Percentiles rank a stretch among this genome's conserved stretches.
phyloP scores from a whole-genome alignment of 2,113 vertebrate genomes.

The Numenius arquata region DNA sequence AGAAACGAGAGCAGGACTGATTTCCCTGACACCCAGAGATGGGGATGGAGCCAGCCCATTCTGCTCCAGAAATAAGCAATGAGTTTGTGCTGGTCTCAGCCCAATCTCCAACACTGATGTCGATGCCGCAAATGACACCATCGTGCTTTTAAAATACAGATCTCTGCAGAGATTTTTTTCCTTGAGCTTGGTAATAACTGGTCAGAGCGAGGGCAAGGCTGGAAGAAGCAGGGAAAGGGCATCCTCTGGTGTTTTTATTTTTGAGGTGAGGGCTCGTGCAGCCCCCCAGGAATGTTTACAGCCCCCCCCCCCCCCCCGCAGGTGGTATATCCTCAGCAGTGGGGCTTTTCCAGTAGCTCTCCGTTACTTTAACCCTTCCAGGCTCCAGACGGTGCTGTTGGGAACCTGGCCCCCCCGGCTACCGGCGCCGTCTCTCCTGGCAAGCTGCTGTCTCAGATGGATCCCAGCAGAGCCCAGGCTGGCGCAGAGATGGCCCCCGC shows the following conservation, averaged over 20 bases:
- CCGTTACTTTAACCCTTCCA: slow-evolving; percentile 38
- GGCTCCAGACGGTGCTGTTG: slow-evolving; percentile 31
- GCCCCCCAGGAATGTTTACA: neutral
- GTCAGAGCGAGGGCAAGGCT: neutral
- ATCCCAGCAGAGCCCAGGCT: slow-evolving; percentile 40
- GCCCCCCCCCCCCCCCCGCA: neutral
- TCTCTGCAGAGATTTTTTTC: neutral
- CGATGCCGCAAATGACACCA: rapidly evolving
- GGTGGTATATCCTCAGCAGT: neutral
- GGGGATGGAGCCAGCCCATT: neutral
- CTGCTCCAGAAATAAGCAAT: rapidly evolving
- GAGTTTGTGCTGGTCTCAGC: neutral
- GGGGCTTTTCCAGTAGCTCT: neutral
- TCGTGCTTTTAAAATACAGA: rapidly evolving
- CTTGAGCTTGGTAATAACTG: neutral
- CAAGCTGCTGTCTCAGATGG: slow-evolving; percentile 46
- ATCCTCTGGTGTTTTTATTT: neutral
- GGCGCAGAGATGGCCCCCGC: neutral
- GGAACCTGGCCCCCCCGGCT: neutral
- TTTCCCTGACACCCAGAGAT: neutral
- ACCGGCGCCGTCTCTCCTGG: slow-evolving; percentile 8
- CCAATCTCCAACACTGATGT: neutral
- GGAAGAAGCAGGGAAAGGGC: neutral
- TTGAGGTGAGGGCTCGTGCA: neutral
- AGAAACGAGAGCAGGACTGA: neutral